Evolutionary conservation across 2,113 vertebrate genomes (phyloP).

Genomic region (Blennius ocellaris): DNA sequence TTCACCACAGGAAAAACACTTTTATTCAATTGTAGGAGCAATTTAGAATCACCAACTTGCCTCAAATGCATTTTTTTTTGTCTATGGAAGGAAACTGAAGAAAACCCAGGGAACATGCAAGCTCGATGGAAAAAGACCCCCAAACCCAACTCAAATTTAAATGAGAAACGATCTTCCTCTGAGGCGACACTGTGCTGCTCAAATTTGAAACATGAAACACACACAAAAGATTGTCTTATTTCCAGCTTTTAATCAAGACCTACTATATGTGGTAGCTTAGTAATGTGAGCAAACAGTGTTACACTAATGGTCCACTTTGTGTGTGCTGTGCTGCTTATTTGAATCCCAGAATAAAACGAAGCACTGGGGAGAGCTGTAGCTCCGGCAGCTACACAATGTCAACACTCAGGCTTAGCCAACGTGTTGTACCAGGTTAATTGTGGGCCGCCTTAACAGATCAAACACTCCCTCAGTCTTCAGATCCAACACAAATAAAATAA

Average conservation of each 20-base stretch:
- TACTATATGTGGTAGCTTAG: conserved; percentile 2
- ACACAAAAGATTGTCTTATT: background rate
- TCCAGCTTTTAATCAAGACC: background rate
- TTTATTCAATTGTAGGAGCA: too few species aligned
- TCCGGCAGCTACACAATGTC: conserved; percentile 36
- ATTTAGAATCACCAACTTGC: too few species aligned
- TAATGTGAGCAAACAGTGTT: conserved; percentile 29
- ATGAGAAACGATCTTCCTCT: too few species aligned
- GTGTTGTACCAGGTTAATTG: conserved; percentile 44
- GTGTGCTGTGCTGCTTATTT: conserved; percentile 11
- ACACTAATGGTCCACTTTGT: background rate
- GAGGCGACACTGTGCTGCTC: too few species aligned
- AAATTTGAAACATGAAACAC: background rate
- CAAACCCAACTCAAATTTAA: too few species aligned
- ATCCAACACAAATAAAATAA: conserved; percentile 46
- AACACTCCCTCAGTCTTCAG: conserved; percentile 25
- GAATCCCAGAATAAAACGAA: conserved; percentile 12
- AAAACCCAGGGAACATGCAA: too few species aligned
- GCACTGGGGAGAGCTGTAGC: conserved; percentile 13
- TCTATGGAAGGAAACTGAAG: too few species aligned
- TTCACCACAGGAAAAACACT: too few species aligned
- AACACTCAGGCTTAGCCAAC: conserved; percentile 23
- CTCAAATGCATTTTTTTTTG: too few species aligned
- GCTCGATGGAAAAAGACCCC: too few species aligned
- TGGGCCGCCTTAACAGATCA: conserved; percentile 50